phyloP scores from a whole-genome alignment of 2,888 invertebrate species.

The Temnothorax unifasciatus region DNA sequence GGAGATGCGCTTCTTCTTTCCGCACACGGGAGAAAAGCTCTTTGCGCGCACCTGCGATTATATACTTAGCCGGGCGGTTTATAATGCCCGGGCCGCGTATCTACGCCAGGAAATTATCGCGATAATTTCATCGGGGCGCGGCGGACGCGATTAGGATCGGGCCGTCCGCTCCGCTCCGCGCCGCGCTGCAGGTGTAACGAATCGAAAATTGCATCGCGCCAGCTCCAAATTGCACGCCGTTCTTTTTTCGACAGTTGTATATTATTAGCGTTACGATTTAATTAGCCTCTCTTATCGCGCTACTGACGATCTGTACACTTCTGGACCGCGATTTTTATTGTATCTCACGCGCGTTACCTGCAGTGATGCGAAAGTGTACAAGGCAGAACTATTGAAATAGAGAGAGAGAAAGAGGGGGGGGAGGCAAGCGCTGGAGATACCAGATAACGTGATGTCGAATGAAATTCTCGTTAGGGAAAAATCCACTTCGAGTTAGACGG shows the following conservation, averaged over 20 bases:
- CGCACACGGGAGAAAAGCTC: slow-evolving; percentile 38
- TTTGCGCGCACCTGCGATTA: slow-evolving; percentile 46
- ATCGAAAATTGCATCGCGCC: slow-evolving; percentile 54
- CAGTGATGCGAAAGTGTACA: background rate
- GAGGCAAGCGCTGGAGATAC: background rate
- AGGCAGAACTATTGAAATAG: background rate
- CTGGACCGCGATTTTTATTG: background rate
- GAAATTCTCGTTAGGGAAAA: slow-evolving; percentile 28
- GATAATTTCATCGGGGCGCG: slow-evolving; percentile 51
- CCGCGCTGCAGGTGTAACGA: slow-evolving; percentile 45
- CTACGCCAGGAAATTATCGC: slow-evolving; percentile 53
- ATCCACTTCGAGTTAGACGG: slow-evolving; percentile 13
- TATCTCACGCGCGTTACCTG: background rate
- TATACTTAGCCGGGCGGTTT: slow-evolving; percentile 43
- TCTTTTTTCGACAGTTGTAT: slow-evolving; percentile 47
- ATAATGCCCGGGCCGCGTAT: slow-evolving; percentile 36
- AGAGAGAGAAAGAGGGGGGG: background rate
- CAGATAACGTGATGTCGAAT: slow-evolving; percentile 10
- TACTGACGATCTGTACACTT: slow-evolving; percentile 17
- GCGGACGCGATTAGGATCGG: slow-evolving; percentile 50
- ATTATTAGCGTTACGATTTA: slow-evolving; percentile 55
- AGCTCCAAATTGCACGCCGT: slow-evolving; percentile 32
- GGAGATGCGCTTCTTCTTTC: slow-evolving; percentile 49
- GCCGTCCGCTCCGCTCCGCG: background rate
- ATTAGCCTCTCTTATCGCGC: slow-evolving; percentile 44